These are phyloP conservation scores for Cherax quadricarinatus DNA, from an alignment of 1,140 invertebrate species.

Conservation along the genomic window DNA sequence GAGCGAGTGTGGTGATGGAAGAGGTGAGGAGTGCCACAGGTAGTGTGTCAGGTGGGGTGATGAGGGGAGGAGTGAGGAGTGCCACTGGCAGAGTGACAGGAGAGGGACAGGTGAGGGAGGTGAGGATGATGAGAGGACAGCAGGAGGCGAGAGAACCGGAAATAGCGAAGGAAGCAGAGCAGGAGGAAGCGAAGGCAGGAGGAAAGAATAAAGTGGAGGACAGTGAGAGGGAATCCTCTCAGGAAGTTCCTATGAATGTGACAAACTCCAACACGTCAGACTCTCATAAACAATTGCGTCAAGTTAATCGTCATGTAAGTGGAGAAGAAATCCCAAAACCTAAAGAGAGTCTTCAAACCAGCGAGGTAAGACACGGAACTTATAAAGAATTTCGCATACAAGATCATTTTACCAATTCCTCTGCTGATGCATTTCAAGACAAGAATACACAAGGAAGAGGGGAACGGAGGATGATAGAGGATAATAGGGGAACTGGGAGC, in stretches of 20 bases:
- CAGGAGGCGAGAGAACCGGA: background rate
- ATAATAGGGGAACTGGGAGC: background rate
- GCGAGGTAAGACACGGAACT: background rate
- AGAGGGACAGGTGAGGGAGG: background rate
- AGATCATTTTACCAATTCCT: background rate
- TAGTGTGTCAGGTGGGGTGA: background rate
- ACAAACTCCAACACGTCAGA: background rate
- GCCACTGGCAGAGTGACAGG: background rate
- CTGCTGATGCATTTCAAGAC: background rate
- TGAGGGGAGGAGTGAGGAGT: background rate
- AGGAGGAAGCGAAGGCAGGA: background rate
- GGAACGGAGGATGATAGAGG: background rate
- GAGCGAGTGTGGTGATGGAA: no score
- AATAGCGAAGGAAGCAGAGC: background rate
- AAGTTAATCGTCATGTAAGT: no score
- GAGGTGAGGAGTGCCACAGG: background rate
- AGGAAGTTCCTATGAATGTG: background rate
- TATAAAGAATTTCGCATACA: background rate
- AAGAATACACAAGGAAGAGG: background rate
- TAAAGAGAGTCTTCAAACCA: no score
- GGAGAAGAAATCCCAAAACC: no score
- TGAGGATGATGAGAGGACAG: background rate
- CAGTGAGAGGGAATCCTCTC: background rate
- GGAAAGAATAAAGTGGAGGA: background rate
- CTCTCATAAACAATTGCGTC: background rate